phyloP scores from a whole-genome alignment of 2,888 invertebrate genomes.

The Morpho deidamia region DNA sequence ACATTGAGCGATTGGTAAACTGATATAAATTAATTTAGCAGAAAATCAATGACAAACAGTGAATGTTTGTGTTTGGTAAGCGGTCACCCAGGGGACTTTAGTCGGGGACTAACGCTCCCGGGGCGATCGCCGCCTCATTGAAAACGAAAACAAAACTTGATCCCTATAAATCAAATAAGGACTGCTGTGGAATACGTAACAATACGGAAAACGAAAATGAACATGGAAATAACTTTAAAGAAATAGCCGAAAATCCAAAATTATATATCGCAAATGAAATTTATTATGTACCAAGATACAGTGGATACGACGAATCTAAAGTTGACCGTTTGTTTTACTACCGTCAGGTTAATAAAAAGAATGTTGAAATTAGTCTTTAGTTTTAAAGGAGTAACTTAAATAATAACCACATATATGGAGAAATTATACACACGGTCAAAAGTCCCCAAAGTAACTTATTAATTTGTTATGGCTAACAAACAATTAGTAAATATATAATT shows the following conservation, averaged over 20 bases:
- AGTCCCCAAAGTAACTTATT: no score
- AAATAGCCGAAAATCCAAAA: not conserved
- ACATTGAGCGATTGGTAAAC: constrained; percentile 28
- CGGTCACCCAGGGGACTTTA: constrained; percentile 52
- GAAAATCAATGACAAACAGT: constrained; percentile 73
- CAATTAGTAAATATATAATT: no score
- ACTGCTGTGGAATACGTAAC: constrained; percentile 36
- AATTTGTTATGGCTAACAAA: no score
- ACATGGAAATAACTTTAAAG: not conserved
- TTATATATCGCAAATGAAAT: no score
- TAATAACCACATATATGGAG: no score
- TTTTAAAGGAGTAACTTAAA: no score
- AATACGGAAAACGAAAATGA: not conserved
- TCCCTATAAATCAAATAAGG: constrained; percentile 63
- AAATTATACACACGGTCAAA: no score
- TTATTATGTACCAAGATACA: no score
- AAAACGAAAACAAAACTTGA: constrained; percentile 67
- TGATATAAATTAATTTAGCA: constrained; percentile 69
- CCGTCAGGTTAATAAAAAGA: no score
- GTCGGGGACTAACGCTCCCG: constrained; percentile 30
- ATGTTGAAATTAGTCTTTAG: no score
- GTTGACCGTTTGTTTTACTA: no score
- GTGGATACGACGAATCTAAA: no score
- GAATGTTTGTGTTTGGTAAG: constrained; percentile 57
- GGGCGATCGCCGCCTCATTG: constrained; percentile 54